These are phyloP conservation scores for Eupithecia exiguata DNA, from an alignment of 2,888 invertebrate genomes.

Conservation along the genomic window DNA sequence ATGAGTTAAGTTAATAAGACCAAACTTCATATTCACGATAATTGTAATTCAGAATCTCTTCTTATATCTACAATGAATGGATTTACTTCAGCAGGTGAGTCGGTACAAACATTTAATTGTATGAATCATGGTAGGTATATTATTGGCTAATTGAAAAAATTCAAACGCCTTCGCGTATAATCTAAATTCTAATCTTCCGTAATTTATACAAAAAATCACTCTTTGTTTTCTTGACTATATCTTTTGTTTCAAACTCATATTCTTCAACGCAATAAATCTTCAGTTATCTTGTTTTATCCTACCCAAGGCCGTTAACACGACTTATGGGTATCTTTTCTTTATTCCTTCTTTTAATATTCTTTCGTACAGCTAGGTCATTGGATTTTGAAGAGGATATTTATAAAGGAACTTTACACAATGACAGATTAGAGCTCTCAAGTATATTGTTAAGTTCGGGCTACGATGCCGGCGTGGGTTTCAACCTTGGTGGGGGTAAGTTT, in stretches of 20 bases:
- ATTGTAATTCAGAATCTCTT: background rate
- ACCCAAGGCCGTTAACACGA: constrained; percentile 30
- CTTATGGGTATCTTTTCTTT: constrained; percentile 37
- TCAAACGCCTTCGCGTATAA: background rate
- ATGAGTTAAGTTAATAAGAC: no score
- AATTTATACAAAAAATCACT: background rate
- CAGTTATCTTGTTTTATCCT: constrained; percentile 33
- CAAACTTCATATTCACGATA: background rate
- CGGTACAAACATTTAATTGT: background rate
- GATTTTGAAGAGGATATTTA: constrained; percentile 61
- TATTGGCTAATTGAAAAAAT: background rate
- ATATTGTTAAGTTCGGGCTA: constrained; percentile 59
- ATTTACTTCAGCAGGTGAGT: constrained; percentile 1
- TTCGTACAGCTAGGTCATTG: constrained; percentile 62
- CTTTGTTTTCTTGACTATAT: constrained; percentile 4
- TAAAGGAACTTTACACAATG: constrained; percentile 59
- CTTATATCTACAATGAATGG: background rate
- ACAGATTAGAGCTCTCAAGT: constrained; percentile 49
- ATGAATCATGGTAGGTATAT: background rate
- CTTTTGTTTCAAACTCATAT: constrained; percentile 27
- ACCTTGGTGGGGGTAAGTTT: constrained; percentile 62
- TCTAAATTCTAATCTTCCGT: background rate
- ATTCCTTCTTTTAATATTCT: constrained; percentile 41
- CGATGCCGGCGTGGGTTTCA: constrained; percentile 55
- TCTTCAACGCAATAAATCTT: constrained; percentile 37